Base-by-base conservation (phyloP, 2,888 invertebrate species). In the Monoplex corrugatus region DNA sequence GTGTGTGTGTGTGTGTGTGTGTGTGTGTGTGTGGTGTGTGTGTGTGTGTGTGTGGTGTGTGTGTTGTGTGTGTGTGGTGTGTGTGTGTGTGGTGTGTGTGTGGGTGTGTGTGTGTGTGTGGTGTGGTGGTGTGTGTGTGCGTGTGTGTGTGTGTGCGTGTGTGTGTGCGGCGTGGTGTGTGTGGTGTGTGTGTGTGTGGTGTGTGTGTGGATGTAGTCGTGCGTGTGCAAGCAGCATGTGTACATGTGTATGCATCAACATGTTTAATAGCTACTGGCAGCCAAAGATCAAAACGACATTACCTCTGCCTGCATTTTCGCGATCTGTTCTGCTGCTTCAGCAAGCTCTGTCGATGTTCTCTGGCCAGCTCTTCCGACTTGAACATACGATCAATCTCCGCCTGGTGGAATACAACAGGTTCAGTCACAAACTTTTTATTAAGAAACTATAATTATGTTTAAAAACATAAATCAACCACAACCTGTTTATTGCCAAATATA, bases 361-460 rank as follows among this genome's bases (percentile, higher is more conserved):
- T 94, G 6, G 95, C 95, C 68, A 93, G 92, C 80, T 93, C 91
- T 87, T 95, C 93, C 90, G 95, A 94, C 91, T 96, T 95, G 89
- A 94, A 92, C 89, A 96, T 92, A 5, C 97, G 97, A 95, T 97
- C 97, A 95, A 98, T 97, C 95, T 97, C 97, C 91, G 97, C 97
- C 93, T 97, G 92, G n/a, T 84, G 85, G 57, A n/a, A n/a, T n/a
- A n/a, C n/a, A n/a, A 87, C 87, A 78, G 19, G 8, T 23, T 6
- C 45, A 44, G 8, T 13, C 10, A 8, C 38, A 82, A 19, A 63
- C 63, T 19, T 63, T 23, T 63, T 63, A 63, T 63, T n/a, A n/a
- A n/a, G n/a, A n/a, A n/a, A n/a, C n/a, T n/a, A n/a, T n/a, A n/a
- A n/a, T n/a, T n/a, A n/a, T n/a, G n/a, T n/a, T n/a, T n/a, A n/a